phyloP scores from a whole-genome alignment of 2,888 invertebrate genomes.

The Apamea anceps region DNA sequence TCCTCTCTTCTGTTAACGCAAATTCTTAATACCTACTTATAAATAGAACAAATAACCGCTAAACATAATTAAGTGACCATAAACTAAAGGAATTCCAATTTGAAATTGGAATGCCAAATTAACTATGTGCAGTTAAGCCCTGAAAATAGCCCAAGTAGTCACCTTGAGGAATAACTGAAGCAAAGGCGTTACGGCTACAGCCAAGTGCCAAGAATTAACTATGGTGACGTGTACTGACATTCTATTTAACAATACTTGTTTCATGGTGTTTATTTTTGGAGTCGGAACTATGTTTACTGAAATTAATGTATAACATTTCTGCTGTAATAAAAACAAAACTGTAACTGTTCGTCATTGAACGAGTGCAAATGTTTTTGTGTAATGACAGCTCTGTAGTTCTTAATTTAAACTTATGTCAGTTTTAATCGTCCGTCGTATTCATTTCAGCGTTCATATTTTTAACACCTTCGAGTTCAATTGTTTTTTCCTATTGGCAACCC shows the following conservation, averaged over 20 bases:
- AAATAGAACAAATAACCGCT: background rate
- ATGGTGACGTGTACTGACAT: slow-evolving; percentile 16
- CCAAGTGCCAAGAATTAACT: slow-evolving; percentile 40
- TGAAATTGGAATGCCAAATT: slow-evolving; percentile 50
- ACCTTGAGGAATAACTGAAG: slow-evolving; percentile 28
- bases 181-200: slow-evolving; percentile 24
- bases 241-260: slow-evolving; percentile 21
- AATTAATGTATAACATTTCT: background rate
- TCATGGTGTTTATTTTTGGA: slow-evolving; percentile 12
- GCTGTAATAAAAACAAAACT: background rate
- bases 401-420: slow-evolving; percentile 3
- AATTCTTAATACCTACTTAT: background rate
- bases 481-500: slow-evolving; percentile 35
- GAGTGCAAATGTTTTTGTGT: background rate
- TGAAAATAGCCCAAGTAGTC: slow-evolving; percentile 32
- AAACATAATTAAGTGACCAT: slow-evolving; percentile 48
- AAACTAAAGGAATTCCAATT: slow-evolving; percentile 37
- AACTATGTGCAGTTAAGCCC: slow-evolving; percentile 38
- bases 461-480: background rate
- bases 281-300: background rate
- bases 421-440: background rate
- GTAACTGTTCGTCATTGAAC: background rate
- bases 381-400: slow-evolving; percentile 9
- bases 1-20: background rate
- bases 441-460: slow-evolving; percentile 11